phyloP scores from a whole-genome alignment of 1,140 invertebrate genomes.

The Sitobion miscanthi region DNA sequence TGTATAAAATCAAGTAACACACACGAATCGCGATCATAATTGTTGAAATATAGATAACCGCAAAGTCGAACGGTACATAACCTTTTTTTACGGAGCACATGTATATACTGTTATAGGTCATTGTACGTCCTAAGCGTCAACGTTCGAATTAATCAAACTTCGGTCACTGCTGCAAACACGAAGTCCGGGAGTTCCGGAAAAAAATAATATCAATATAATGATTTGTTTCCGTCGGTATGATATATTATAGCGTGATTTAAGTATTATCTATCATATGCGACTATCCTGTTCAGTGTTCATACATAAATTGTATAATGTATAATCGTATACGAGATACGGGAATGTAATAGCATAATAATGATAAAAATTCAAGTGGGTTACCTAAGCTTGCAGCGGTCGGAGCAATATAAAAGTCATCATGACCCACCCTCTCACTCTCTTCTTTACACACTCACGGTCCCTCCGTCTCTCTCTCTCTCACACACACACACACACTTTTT shows the following conservation, averaged over 20 bases:
- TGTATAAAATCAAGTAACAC: neutral
- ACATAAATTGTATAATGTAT: neutral
- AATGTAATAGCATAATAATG: neutral
- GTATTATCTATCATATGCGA: neutral
- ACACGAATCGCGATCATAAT: neutral
- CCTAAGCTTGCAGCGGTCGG: neutral
- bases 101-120: neutral
- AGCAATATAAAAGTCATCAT: constrained; percentile 46
- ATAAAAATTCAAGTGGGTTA: constrained; percentile 43
- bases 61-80: neutral
- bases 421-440: neutral
- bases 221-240: neutral
- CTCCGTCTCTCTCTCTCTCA: too few species aligned
- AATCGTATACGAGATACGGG: neutral
- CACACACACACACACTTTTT: too few species aligned
- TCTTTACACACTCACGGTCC: neutral
- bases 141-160: neutral
- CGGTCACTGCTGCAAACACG: neutral
- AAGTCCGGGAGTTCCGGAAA: neutral
- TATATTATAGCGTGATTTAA: neutral
- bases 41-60: neutral
- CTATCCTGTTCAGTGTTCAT: neutral
- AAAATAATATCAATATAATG: neutral
- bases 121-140: neutral
- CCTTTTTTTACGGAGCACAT: neutral